Evolutionary conservation across 2,113 vertebrate genomes (phyloP).

Genomic region (Labeo catla): DNA sequence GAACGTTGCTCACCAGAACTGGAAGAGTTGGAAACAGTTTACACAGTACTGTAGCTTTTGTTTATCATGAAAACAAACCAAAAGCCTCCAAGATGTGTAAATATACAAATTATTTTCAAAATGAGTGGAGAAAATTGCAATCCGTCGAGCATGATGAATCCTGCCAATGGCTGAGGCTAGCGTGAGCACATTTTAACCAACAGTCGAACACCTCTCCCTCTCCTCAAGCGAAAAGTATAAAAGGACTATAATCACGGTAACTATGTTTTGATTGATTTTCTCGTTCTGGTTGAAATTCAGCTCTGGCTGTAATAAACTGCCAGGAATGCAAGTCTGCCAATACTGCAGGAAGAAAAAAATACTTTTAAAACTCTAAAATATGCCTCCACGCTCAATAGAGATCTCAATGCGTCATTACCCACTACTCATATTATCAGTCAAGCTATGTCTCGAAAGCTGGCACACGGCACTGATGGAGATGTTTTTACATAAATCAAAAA

Average conservation of each 20-base stretch:
- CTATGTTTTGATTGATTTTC: constrained; percentile 32
- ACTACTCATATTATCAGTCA: constrained; percentile 33
- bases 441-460: constrained; percentile 11
- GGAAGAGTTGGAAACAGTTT: neutral
- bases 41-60: neutral
- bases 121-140: constrained; percentile 4
- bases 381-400: constrained; percentile 15
- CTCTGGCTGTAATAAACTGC: constrained; percentile 33
- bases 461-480: neutral
- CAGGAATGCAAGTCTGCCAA: constrained; percentile 31
- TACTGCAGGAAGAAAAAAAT: neutral
- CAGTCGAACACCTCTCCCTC: constrained; percentile 22
- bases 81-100: neutral
- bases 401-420: constrained; percentile 7
- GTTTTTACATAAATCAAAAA: constrained; percentile 24
- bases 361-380: neutral
- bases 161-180: neutral
- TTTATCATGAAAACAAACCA: neutral
- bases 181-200: constrained; percentile 15
- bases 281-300: constrained; percentile 33
- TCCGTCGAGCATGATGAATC: neutral
- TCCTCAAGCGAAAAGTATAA: neutral
- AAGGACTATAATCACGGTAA: constrained; percentile 14
- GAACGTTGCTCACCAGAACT: neutral
- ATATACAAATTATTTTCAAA: neutral